Evolutionary conservation across 2,113 vertebrate species (phyloP).

Genomic region (Epinephelus lanceolatus): DNA sequence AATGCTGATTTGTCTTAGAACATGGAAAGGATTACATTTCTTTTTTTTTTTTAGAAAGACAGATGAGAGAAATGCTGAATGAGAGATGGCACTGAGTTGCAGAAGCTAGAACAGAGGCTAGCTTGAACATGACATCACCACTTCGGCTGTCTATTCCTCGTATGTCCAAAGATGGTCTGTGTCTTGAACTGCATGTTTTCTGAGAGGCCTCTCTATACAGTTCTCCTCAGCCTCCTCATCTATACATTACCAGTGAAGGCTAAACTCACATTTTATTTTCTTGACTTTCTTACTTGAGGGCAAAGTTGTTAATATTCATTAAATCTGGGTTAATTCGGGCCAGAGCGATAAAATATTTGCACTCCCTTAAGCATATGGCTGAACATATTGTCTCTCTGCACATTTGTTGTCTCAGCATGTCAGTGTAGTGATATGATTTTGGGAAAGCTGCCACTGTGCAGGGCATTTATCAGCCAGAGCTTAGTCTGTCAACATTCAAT

Average conservation of each 20-base stretch:
- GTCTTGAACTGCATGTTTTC: neutral
- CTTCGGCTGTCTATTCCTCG: neutral
- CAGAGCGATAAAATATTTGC: conserved; percentile 11
- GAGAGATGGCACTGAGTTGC: neutral
- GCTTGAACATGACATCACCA: neutral
- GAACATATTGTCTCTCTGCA: conserved; percentile 8
- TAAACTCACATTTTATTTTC: conserved; percentile 3
- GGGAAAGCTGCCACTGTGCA: conserved; percentile 46
- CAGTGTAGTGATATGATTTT: conserved; percentile 38
- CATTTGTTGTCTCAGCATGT: conserved; percentile 23
- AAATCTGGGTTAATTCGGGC: conserved; percentile 11
- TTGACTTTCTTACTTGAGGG: conserved; percentile 13
- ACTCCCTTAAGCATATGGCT: neutral
- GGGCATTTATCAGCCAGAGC: conserved; percentile 51
- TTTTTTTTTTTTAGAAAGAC: neutral
- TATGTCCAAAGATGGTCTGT: neutral
- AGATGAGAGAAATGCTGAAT: neutral
- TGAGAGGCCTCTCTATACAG: neutral
- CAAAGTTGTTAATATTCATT: conserved; percentile 14
- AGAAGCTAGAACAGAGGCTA: neutral
- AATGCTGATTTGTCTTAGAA: neutral
- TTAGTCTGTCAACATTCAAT: conserved; percentile 54
- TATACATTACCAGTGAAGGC: neutral
- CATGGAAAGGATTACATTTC: neutral
- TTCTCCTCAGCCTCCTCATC: neutral